Conservation (phyloP, 2,113 vertebrate species). For the Oriolus oriolus region DNA sequence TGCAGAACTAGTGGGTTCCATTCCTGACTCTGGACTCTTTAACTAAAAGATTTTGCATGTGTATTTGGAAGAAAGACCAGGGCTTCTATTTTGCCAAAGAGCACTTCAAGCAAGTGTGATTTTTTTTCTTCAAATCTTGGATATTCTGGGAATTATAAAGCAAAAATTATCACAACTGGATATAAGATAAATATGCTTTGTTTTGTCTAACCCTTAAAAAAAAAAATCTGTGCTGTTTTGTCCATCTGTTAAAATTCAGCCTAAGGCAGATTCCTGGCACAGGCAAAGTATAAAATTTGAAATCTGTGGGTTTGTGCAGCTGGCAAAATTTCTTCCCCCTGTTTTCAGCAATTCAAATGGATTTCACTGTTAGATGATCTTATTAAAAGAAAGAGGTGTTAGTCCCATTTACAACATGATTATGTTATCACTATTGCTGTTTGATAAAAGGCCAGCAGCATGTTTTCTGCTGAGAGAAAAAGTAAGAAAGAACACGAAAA, state of each 20-base stretch:
- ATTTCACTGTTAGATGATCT: background rate
- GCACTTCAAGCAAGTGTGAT: background rate
- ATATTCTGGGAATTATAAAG: background rate
- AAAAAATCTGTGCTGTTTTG: background rate
- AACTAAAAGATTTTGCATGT: background rate
- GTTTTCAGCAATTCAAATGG: background rate
- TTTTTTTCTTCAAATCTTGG: background rate
- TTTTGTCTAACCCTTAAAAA: background rate
- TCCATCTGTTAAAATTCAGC: conserved; percentile 28
- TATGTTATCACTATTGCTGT: background rate
- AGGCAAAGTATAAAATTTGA: background rate
- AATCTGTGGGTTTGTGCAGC: background rate
- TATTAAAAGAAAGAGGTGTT: background rate
- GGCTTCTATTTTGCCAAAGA: background rate
- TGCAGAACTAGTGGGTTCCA: background rate
- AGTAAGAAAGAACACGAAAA: background rate
- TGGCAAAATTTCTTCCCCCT: background rate
- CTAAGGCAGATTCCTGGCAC: background rate
- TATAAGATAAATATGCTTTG: background rate
- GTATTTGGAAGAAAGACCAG: background rate
- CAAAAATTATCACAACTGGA: background rate
- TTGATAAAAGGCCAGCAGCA: background rate
- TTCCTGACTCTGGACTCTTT: background rate
- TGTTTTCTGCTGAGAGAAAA: background rate
- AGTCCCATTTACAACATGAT: background rate